Percentiles rank a stretch among this genome's conserved stretches.
Evolutionary conservation across 2,113 vertebrate genomes (phyloP).

Genomic region (Apistogramma diplotaenia): DNA sequence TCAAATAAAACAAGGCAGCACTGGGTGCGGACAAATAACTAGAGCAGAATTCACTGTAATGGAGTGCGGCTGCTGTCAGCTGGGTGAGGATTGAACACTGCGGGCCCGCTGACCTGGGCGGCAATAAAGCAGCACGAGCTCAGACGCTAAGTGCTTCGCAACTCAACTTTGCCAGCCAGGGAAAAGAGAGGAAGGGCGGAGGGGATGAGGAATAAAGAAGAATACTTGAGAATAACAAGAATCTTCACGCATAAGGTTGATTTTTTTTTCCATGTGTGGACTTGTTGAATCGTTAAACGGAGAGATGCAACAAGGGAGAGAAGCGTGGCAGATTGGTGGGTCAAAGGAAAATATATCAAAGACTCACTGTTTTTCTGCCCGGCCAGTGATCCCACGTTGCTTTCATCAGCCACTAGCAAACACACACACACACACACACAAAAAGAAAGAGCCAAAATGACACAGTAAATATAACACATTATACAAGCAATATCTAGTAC

Average conservation of each 20-base stretch:
- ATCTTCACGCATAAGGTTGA: not conserved
- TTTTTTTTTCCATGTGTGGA: not conserved
- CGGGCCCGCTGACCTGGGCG: constrained; percentile 40
- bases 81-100: constrained; percentile 35
- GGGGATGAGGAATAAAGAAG: not conserved
- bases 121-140: constrained; percentile 50
- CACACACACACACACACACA: not conserved
- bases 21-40: not conserved
- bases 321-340: not conserved
- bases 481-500: not conserved
- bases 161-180: constrained; percentile 48
- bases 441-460: not conserved
- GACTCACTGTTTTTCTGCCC: constrained; percentile 66
- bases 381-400: constrained; percentile 82
- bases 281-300: not conserved
- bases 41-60: not conserved
- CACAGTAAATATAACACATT: constrained; percentile 3
- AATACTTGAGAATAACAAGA: not conserved
- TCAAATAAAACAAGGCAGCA: constrained; percentile 26
- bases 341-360: not conserved
- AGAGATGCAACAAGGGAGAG: not conserved
- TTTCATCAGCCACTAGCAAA: constrained; percentile 86
- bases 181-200: not conserved
- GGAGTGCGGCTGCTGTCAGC: constrained; percentile 50
- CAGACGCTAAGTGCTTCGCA: constrained; percentile 56